Conservation (phyloP, 2,888 invertebrate genomes). For the Acleris sparsana region DNA sequence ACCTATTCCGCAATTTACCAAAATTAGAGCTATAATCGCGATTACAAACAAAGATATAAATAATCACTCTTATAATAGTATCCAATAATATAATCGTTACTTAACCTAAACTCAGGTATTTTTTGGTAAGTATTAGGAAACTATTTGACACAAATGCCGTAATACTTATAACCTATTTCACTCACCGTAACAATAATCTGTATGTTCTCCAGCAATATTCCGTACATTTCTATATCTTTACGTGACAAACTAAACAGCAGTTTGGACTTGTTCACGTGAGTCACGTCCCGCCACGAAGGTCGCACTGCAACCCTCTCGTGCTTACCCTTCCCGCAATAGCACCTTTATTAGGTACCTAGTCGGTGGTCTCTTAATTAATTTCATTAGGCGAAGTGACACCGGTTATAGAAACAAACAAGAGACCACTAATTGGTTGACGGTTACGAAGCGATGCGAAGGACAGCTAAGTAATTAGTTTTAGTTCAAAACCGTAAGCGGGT, state of each 20-base stretch:
- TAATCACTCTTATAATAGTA: too few species aligned
- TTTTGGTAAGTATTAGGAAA: too few species aligned
- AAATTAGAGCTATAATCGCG: too few species aligned
- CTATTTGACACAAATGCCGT: too few species aligned
- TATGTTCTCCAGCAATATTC: constrained; percentile 86
- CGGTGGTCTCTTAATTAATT: constrained; percentile 48
- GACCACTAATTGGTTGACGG: constrained; percentile 14
- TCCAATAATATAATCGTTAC: too few species aligned
- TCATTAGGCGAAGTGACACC: constrained; percentile 43
- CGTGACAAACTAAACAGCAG: neutral
- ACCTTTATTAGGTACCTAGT: constrained; percentile 18
- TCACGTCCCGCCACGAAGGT: constrained; percentile 37
- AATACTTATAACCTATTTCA: too few species aligned
- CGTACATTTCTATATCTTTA: constrained; percentile 76
- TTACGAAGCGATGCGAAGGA: neutral
- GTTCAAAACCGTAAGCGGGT: constrained; percentile 1
- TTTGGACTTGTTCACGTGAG: constrained; percentile 7
- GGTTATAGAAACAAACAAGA: constrained; percentile 27
- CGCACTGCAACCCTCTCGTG: constrained; percentile 36
- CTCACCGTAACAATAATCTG: constrained; percentile 85
- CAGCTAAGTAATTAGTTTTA: constrained; percentile 29
- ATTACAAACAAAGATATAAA: too few species aligned
- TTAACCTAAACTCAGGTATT: too few species aligned
- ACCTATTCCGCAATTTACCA: too few species aligned
- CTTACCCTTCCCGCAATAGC: constrained; percentile 25